A percentile compares a stretch with the other conserved stretches of the same genome.
phyloP scores from a whole-genome alignment of 1,140 invertebrate species.

The Achroia grisella region DNA sequence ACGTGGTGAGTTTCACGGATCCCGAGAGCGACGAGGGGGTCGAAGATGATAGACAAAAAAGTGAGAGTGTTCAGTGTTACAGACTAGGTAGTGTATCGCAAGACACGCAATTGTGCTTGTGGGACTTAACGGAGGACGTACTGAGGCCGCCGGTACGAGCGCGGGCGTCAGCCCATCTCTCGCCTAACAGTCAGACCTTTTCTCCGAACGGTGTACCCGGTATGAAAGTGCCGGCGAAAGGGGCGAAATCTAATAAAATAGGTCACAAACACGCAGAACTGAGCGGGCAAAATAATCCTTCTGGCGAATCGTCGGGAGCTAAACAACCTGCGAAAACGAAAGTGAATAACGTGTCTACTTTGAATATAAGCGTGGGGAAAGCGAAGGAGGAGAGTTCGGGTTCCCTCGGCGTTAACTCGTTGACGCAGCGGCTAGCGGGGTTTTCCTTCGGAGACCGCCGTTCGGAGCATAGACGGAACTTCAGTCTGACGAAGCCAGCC shows the following conservation, averaged over 20 bases:
- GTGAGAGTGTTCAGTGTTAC: constrained; percentile 79
- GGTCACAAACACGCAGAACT: constrained; percentile 51
- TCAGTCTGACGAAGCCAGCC: constrained; percentile 76
- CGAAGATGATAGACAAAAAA: constrained; percentile 77
- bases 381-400: constrained; percentile 52
- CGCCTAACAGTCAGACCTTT: constrained; percentile 44
- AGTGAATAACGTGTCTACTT: constrained; percentile 53
- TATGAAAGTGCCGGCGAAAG: constrained; percentile 30
- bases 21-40: constrained; percentile 72
- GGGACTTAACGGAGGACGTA: constrained; percentile 98
- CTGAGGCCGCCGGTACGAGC: constrained; percentile 78
- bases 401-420: constrained; percentile 73
- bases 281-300: constrained; percentile 28
- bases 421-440: constrained; percentile 78
- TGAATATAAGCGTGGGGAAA: constrained; percentile 59
- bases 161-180: constrained; percentile 58
- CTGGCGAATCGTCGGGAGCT: constrained; percentile 41
- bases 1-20: constrained; percentile 76
- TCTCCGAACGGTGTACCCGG: constrained; percentile 59
- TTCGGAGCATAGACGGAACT: constrained; percentile 85
- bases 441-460: constrained; percentile 80
- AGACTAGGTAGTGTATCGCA: constrained; percentile 97
- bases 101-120: constrained; percentile 97
- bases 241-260: constrained; percentile 44
- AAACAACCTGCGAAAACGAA: constrained; percentile 40